Evolutionary conservation across 1,140 invertebrate species (phyloP).

Genomic region (Hypothenemus hampei): DNA sequence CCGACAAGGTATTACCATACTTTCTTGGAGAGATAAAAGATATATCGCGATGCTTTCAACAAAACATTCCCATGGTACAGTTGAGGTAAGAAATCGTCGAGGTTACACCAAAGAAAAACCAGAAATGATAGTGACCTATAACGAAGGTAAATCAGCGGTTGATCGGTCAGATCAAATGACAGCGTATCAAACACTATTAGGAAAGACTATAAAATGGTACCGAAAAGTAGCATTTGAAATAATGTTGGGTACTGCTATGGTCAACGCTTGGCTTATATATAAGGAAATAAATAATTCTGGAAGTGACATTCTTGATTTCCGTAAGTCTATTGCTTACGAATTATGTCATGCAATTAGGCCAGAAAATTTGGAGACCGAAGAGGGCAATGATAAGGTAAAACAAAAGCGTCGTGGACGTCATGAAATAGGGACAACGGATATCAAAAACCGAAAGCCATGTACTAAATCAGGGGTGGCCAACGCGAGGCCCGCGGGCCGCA

Average conservation of each 20-base stretch:
- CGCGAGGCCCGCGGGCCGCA: conserved; percentile 1
- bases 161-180: conserved; percentile 46
- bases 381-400: too few species aligned
- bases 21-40: neutral
- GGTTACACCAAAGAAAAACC: neutral
- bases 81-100: neutral
- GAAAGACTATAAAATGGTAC: conserved; percentile 45
- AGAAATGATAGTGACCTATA: conserved; percentile 18
- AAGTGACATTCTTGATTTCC: too few species aligned
- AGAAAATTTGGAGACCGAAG: too few species aligned
- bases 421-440: too few species aligned
- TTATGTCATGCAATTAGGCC: too few species aligned
- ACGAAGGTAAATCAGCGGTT: conserved; percentile 39
- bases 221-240: conserved; percentile 45
- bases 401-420: too few species aligned
- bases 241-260: conserved; percentile 41
- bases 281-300: conserved; percentile 32
- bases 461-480: neutral
- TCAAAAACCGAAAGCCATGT: too few species aligned
- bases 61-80: neutral
- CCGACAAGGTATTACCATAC: conserved; percentile 9
- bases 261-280: conserved; percentile 39
- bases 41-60: neutral
- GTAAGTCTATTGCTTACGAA: too few species aligned
- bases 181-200: conserved; percentile 42